Conservation (phyloP, 2,797 vertebrate genomes). For the Danio jaintianensis region DNA sequence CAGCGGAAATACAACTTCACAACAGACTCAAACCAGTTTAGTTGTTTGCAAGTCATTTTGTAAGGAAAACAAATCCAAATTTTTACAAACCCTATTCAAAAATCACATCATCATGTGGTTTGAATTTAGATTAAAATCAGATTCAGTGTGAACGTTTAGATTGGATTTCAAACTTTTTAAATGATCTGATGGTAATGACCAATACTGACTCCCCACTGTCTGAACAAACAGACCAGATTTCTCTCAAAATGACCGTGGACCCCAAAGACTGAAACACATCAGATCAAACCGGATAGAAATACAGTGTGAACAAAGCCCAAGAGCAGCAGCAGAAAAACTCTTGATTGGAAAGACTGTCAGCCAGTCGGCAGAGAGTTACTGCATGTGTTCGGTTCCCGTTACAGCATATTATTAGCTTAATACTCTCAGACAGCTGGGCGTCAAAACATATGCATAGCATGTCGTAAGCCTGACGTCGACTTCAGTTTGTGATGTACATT, state of each 20-base stretch:
- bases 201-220: not conserved
- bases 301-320: constrained; percentile 27
- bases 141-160: not conserved
- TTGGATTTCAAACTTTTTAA: not conserved
- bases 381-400: constrained; percentile 34
- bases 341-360: constrained; percentile 26
- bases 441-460: constrained; percentile 45
- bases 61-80: not conserved
- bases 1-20: not conserved
- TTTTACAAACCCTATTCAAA: not conserved
- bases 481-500: constrained; percentile 29
- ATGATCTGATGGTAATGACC: not conserved
- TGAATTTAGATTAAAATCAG: not conserved
- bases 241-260: not conserved
- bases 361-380: constrained; percentile 12
- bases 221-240: not conserved
- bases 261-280: not conserved
- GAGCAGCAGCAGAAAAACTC: constrained; percentile 19
- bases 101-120: not conserved
- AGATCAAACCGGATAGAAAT: constrained; percentile 21
- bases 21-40: not conserved
- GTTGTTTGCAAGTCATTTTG: constrained; percentile 8
- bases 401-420: constrained; percentile 47
- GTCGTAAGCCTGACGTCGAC: constrained; percentile 33
- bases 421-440: constrained; percentile 43